A percentile compares a stretch with the other conserved stretches of the same genome.
phyloP scores from a whole-genome alignment of 1,140 invertebrate species.

The Drosophila nebulosa region DNA sequence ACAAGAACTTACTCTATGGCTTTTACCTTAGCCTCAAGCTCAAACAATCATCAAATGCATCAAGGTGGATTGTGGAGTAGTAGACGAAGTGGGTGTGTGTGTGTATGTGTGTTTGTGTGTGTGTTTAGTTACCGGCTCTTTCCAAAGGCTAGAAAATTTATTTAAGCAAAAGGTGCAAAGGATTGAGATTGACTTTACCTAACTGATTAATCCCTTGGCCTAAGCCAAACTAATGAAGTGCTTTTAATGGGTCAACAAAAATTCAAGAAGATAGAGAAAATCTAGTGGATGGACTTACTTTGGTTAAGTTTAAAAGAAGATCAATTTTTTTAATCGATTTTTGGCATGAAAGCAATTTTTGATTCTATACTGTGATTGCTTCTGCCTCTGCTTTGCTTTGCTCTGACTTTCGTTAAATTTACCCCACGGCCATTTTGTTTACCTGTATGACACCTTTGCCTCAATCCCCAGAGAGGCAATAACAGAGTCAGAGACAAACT shows the following conservation, averaged over 20 bases:
- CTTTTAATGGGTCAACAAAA: neutral
- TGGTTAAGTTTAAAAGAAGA: neutral
- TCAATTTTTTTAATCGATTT: neutral
- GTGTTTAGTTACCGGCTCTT: neutral
- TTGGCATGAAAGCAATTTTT: neutral
- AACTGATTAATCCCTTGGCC: neutral
- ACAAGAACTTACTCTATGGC: neutral
- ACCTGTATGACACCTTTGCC: neutral
- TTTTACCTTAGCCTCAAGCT: conserved; percentile 10
- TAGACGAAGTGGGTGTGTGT: neutral
- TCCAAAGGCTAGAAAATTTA: neutral
- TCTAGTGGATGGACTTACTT: too few species aligned
- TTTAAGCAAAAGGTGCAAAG: conserved; percentile 6
- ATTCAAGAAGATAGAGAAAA: neutral
- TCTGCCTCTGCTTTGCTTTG: neutral
- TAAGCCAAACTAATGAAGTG: neutral
- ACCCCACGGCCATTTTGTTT: conserved; percentile 5
- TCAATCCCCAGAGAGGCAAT: neutral
- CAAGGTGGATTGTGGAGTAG: neutral
- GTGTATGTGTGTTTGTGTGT: neutral
- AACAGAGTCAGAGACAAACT: neutral
- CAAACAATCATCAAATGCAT: conserved; percentile 4
- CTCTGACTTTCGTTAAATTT: conserved; percentile 32
- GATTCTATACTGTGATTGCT: neutral
- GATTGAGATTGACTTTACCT: neutral